These are phyloP conservation scores for Drosophila borealis DNA, from an alignment of 2,888 invertebrate genomes.

Conservation along the genomic window DNA sequence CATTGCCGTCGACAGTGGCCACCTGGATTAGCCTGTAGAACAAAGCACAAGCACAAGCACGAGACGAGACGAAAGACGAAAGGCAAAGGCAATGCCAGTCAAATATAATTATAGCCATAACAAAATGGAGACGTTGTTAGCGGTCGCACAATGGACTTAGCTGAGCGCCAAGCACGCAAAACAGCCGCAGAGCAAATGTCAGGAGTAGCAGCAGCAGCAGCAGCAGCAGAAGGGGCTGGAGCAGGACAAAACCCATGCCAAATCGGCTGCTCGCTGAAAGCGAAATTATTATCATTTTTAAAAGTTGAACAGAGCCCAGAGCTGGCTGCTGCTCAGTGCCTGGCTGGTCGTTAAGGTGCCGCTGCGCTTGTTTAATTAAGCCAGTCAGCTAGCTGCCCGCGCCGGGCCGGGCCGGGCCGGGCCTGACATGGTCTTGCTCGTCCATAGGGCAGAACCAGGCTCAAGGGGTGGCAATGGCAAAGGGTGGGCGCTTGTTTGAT, in stretches of 20 bases:
- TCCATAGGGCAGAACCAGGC: constrained; percentile 14
- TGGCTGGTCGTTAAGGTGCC: constrained; percentile 69
- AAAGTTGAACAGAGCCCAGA: constrained; percentile 54
- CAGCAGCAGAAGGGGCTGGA: background rate
- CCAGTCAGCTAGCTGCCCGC: constrained; percentile 52
- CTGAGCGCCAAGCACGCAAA: constrained; percentile 10
- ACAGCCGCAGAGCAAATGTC: constrained; percentile 67
- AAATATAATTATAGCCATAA: constrained; percentile 78
- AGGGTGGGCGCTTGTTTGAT: constrained; percentile 56
- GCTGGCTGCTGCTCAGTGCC: constrained; percentile 11
- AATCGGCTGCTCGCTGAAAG: constrained; percentile 35
- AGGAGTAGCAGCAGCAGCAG: constrained; percentile 26
- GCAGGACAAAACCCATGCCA: constrained; percentile 8
- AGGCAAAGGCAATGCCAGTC: constrained; percentile 65
- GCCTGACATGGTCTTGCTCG: background rate
- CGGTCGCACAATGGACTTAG: constrained; percentile 50
- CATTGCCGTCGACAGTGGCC: constrained; percentile 43
- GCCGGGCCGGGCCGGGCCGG: background rate
- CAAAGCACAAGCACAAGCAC: constrained; percentile 22
- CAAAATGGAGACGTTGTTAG: constrained; percentile 74
- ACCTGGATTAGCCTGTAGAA: constrained; percentile 72
- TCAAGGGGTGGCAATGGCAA: constrained; percentile 24
- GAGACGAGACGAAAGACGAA: background rate
- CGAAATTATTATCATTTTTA: constrained; percentile 76
- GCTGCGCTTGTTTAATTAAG: constrained; percentile 75